These are phyloP conservation scores for Leguminivora glycinivorella DNA, from an alignment of 1,140 invertebrate genomes.

Conservation along the genomic window DNA sequence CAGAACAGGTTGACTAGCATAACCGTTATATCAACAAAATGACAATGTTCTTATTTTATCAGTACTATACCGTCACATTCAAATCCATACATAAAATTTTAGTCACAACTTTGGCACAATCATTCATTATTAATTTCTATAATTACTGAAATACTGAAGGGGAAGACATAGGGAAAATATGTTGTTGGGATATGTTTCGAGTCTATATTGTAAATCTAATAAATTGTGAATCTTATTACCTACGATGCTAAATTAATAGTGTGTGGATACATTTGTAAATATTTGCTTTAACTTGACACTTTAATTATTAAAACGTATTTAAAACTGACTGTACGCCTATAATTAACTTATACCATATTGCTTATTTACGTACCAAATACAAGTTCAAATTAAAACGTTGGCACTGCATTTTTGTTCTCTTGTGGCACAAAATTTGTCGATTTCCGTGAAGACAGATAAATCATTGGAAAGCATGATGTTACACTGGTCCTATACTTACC, in stretches of 20 bases:
- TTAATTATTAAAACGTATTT: constrained; percentile 32
- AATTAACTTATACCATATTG: constrained; percentile 32
- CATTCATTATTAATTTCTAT: constrained; percentile 44
- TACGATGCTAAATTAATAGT: constrained; percentile 72
- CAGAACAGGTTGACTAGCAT: constrained; percentile 74
- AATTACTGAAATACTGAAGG: constrained; percentile 63
- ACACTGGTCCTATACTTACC: constrained; percentile 72
- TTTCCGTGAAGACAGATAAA: constrained; percentile 45
- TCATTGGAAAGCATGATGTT: constrained; percentile 54
- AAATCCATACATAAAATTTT: constrained; percentile 51
- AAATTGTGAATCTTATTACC: constrained; percentile 56
- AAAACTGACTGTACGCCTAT: constrained; percentile 27
- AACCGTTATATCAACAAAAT: constrained; percentile 46
- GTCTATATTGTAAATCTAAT: constrained; percentile 55
- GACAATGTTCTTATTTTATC: constrained; percentile 29
- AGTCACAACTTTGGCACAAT: constrained; percentile 72
- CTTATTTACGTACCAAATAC: constrained; percentile 32
- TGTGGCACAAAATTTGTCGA: constrained; percentile 57
- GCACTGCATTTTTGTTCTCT: constrained; percentile 56
- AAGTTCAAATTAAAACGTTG: constrained; percentile 47
- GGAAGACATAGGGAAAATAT: constrained; percentile 73
- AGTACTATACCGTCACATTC: constrained; percentile 43
- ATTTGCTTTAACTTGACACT: constrained; percentile 37
- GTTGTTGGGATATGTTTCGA: constrained; percentile 69
- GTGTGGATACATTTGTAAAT: constrained; percentile 46